These are phyloP conservation scores for Paraescarpia echinospica DNA, from an alignment of 1,140 invertebrate genomes.

Conservation along the genomic window DNA sequence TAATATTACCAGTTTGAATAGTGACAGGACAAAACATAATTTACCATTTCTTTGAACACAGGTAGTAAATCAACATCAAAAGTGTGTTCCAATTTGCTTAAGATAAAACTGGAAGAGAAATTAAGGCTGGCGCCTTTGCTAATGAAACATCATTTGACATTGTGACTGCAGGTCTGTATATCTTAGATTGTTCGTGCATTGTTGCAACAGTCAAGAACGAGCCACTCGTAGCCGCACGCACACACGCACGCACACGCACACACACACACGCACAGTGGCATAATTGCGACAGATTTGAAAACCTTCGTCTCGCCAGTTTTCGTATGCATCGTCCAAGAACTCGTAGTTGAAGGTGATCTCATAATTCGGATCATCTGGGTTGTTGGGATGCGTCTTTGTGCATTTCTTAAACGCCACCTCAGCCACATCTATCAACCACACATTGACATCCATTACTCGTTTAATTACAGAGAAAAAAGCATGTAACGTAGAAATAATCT, in stretches of 20 bases:
- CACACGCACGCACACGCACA: too few species aligned
- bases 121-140: too few species aligned
- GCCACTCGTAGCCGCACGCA: too few species aligned
- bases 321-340: conserved; percentile 62
- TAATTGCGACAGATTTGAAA: background rate
- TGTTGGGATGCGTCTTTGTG: conserved; percentile 50
- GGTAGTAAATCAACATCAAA: background rate
- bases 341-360: conserved; percentile 61
- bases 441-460: background rate
- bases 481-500: too few species aligned
- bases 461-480: too few species aligned
- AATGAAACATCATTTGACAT: conserved; percentile 55
- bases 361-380: conserved; percentile 52
- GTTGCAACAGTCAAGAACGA: too few species aligned
- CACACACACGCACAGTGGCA: background rate
- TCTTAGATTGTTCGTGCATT: too few species aligned
- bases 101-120: background rate
- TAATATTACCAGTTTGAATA: background rate
- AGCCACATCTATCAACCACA: conserved; percentile 56
- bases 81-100: background rate
- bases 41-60: background rate
- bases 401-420: conserved; percentile 60
- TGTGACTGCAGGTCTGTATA: too few species aligned
- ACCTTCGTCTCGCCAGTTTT: conserved; percentile 41
- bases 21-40: background rate